A percentile compares a stretch with the other conserved stretches of the same genome.
phyloP scores from a whole-genome alignment of 2,113 vertebrate genomes.

The Oreochromis aureus region DNA sequence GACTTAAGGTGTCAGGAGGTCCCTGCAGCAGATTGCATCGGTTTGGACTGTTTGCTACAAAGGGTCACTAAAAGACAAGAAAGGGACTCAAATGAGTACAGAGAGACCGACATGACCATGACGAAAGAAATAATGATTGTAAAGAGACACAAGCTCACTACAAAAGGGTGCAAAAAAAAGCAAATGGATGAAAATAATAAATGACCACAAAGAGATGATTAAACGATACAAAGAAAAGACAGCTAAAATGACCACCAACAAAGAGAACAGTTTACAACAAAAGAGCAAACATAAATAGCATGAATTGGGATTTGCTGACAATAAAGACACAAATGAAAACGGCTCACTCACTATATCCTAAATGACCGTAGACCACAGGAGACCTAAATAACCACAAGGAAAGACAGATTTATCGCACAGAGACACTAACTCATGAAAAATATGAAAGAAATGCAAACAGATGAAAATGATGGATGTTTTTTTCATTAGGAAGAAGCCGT shows the following conservation, averaged over 20 bases:
- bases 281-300: not conserved
- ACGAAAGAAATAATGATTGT: not conserved
- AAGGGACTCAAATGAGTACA: not conserved
- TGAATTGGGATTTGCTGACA: not conserved
- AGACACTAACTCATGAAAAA: not conserved
- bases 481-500: not conserved
- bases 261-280: not conserved
- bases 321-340: not conserved
- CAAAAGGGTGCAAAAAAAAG: not conserved
- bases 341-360: not conserved
- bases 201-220: not conserved
- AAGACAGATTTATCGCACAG: not conserved
- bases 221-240: accelerated
- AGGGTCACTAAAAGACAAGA: not conserved
- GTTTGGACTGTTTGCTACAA: not conserved
- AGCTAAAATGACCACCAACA: not conserved
- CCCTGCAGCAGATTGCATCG: not conserved
- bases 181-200: not conserved
- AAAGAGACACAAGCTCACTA: not conserved
- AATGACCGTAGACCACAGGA: not conserved
- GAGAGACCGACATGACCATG: not conserved
- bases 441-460: not conserved
- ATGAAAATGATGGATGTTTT: not conserved
- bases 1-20: not conserved
- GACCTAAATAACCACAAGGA: not conserved